A percentile compares a stretch with the other conserved stretches of the same genome.
These are phyloP conservation scores for Malaclemys terrapin DNA, from an alignment of 2,113 vertebrate species.

Conservation along the genomic window DNA sequence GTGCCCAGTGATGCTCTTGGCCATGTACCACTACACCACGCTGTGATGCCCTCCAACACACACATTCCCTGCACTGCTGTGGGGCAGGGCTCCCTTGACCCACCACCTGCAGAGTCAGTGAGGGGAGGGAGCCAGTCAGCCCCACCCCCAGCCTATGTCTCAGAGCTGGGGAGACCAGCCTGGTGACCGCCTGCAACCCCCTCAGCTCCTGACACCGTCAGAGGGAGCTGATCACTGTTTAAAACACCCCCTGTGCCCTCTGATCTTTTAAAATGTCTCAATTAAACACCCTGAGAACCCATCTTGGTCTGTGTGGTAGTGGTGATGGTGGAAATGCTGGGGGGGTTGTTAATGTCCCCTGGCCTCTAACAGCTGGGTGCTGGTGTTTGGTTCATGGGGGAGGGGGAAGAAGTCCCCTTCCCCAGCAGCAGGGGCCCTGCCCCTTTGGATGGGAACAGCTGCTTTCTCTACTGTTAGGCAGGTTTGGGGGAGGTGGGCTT, in stretches of 20 bases:
- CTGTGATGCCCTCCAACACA: slow-evolving; percentile 44
- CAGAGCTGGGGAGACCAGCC: not conserved
- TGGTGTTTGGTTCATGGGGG: no score
- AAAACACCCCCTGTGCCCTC: not conserved
- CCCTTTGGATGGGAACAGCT: no score
- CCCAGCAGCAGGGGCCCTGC: no score
- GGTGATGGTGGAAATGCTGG: no score
- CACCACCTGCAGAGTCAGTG: not conserved
- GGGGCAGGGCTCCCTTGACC: not conserved
- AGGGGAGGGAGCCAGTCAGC: not conserved
- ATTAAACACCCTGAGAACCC: not conserved
- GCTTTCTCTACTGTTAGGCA: no score
- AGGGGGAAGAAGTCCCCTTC: no score
- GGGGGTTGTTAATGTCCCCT: no score
- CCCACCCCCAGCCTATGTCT: no score
- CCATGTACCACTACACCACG: slow-evolving; percentile 78
- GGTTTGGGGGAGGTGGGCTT: no score
- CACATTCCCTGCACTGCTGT: not conserved
- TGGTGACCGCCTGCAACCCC: not conserved
- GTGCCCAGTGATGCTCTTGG: slow-evolving; percentile 78
- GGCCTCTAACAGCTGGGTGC: no score
- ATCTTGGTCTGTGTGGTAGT: not conserved
- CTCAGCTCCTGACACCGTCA: not conserved
- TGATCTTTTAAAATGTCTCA: not conserved
- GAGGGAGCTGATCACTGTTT: not conserved